A percentile compares a stretch with the other conserved stretches of the same genome.
Conservation (phyloP, 2,113 vertebrate genomes). For the Vulpes vulpes region DNA sequence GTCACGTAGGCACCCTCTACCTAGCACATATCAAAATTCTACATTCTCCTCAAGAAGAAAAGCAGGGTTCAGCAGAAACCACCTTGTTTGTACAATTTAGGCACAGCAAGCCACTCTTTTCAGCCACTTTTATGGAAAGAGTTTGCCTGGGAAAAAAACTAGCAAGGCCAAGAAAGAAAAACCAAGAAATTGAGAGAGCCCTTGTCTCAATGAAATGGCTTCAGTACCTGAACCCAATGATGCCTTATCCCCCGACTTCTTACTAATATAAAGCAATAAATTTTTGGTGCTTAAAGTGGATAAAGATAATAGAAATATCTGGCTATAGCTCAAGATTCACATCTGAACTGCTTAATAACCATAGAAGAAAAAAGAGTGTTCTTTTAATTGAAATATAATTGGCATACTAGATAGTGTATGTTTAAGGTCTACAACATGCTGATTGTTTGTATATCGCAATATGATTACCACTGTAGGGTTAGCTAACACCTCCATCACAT, state of each 20-base stretch:
- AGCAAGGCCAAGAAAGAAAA: background rate
- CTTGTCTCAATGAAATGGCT: background rate
- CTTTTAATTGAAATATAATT: background rate
- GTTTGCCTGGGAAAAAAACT: background rate
- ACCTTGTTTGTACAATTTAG: slow-evolving; percentile 1
- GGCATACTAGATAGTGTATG: background rate
- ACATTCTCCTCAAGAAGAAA: slow-evolving; percentile 2
- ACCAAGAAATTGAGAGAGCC: background rate
- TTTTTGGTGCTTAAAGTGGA: background rate
- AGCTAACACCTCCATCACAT: background rate
- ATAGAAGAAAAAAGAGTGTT: background rate
- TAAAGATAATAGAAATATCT: background rate
- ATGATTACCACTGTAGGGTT: background rate
- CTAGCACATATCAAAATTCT: background rate
- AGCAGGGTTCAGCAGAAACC: background rate
- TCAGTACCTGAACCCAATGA: background rate
- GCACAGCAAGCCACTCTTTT: background rate
- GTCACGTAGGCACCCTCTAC: background rate
- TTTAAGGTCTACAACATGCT: background rate
- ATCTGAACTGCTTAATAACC: background rate
- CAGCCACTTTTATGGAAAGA: background rate
- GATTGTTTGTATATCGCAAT: background rate
- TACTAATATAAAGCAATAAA: background rate
- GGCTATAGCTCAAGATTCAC: background rate
- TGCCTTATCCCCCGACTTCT: background rate